Evolutionary conservation across 2,113 vertebrate species (phyloP).

Genomic region (Percina caprodes): DNA sequence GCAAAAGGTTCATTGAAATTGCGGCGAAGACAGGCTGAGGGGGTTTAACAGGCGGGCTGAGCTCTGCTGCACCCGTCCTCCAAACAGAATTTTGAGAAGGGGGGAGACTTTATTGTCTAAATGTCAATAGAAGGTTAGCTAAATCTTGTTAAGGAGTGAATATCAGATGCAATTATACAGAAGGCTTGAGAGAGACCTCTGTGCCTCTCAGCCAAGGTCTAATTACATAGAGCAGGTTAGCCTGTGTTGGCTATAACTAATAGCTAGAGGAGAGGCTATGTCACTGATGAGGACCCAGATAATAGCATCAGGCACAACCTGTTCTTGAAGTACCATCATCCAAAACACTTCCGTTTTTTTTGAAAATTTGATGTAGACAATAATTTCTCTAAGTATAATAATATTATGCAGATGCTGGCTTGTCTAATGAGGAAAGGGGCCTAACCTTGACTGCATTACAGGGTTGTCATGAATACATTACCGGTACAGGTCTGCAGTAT

Average conservation of each 20-base stretch:
- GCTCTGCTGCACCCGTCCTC: neutral
- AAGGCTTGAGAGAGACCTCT: constrained; percentile 28
- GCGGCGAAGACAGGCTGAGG: neutral
- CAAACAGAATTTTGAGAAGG: constrained; percentile 8
- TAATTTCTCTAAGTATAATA: constrained; percentile 24
- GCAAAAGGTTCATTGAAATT: constrained; percentile 9
- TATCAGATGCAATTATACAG: constrained; percentile 58
- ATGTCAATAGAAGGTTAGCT: constrained; percentile 52
- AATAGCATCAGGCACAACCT: constrained; percentile 56
- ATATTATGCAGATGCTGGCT: constrained; percentile 26
- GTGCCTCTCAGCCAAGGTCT: constrained; percentile 52
- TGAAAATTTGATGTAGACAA: constrained; percentile 40
- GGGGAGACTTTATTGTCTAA: constrained; percentile 41
- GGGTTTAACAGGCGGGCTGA: constrained; percentile 9
- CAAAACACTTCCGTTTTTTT: constrained; percentile 51
- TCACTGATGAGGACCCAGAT: constrained; percentile 57
- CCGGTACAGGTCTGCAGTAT: neutral
- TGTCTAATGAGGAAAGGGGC: neutral
- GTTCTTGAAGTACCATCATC: constrained; percentile 45
- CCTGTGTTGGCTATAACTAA: constrained; percentile 63
- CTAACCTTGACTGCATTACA: neutral
- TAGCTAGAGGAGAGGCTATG: constrained; percentile 55
- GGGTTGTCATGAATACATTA: too few relatives aligned
- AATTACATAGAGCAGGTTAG: constrained; percentile 62
- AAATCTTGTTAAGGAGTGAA: constrained; percentile 60